Evolutionary conservation across 2,888 invertebrate genomes (phyloP), one percentile per base, ranked within the genome.

Genomic region (Hydropsyche betteni): DNA sequence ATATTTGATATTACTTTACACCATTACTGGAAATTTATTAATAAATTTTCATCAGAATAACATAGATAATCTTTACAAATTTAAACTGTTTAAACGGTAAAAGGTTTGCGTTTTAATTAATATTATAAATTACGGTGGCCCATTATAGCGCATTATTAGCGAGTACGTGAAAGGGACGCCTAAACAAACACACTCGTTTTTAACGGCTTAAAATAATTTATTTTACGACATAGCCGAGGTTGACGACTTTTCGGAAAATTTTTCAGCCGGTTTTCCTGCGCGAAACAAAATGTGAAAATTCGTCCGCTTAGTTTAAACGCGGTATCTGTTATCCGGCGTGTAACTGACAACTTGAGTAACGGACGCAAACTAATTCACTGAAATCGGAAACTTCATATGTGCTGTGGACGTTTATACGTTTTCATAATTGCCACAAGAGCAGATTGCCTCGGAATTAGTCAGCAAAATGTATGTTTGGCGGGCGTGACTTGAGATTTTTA

Each of bases 291-390:
- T 53, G 53, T 53, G 16, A 24, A 24, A 58, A 24, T 8, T 58
- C 16, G 8, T 16, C 16, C 16, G 58, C 16, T 44, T 44, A 5
- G 24, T n/a, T 16, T 58, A 58, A 44, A 58, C 58, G 24, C 58
- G 16, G 16, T 58, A 8, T 58, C 58, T 8, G 58, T 58, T 16
- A 58, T 14, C 16, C 58, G 58, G 24, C 58, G 24, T 58, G 58
- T 58, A 58, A 58, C 58, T 58, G 58, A 58, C 58, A 58, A 58
- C 58, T 58, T 24, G 58, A 58, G 16, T 58, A 58, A 58, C 58
- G 14, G 58, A 16, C 58, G 24, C 24, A 58, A 58, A 58, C 58
- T 24, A 16, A 16, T 58, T 14, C 14, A 24, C 58, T 16, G 24
- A 58, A 58, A 58, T 58, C 58, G 58, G 58, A 58, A 58, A 58